A percentile compares a stretch with the other conserved stretches of the same genome.
Evolutionary conservation across 2,888 invertebrate genomes (phyloP).

Genomic region (Agrochola circellaris): DNA sequence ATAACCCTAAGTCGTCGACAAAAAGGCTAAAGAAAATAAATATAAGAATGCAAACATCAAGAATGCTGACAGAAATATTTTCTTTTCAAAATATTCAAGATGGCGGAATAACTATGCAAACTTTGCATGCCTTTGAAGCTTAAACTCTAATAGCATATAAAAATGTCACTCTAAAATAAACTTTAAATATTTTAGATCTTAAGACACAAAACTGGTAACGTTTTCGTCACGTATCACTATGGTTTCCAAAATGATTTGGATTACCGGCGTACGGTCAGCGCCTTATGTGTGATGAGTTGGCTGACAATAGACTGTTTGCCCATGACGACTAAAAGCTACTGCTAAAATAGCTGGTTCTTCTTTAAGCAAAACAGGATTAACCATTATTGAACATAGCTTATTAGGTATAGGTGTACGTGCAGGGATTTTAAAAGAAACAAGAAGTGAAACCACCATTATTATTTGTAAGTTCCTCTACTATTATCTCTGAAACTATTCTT

Average conservation of each 20-base stretch:
- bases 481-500: constrained; percentile 11
- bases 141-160: neutral
- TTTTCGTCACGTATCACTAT: neutral
- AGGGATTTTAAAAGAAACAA: neutral
- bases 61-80: constrained; percentile 32
- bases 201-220: neutral
- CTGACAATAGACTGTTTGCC: neutral
- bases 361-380: neutral
- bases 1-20: constrained; percentile 7
- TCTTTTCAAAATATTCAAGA: constrained; percentile 22
- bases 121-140: constrained; percentile 8
- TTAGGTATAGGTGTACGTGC: neutral
- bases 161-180: neutral
- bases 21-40: constrained; percentile 20
- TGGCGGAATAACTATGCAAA: constrained; percentile 30
- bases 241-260: neutral
- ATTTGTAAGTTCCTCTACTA: constrained; percentile 10
- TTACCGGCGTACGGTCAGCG: neutral
- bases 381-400: neutral
- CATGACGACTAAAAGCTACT: neutral
- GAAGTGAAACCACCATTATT: neutral
- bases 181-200: neutral
- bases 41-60: constrained; percentile 6
- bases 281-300: no score
- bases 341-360: neutral